Evolutionary conservation across 2,888 invertebrate genomes (phyloP).

Genomic region (Bembecia ichneumoniformis): DNA sequence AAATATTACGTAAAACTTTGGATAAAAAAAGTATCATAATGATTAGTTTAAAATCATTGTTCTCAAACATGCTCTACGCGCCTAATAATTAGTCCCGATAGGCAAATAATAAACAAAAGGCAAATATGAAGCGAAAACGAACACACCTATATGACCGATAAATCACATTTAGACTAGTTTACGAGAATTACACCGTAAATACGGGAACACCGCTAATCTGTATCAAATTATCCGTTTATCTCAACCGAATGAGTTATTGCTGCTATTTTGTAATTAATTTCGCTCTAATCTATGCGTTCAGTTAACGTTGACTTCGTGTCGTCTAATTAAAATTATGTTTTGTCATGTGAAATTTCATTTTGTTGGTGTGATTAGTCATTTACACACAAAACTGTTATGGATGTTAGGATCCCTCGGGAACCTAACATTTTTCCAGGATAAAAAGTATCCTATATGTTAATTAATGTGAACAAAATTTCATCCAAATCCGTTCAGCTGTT

Average conservation of each 20-base stretch:
- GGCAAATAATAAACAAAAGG: background rate
- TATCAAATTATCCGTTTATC: conserved; percentile 25
- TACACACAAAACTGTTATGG: no score
- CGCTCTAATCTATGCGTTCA: conserved; percentile 1
- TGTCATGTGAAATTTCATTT: no score
- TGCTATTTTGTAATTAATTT: conserved; percentile 11
- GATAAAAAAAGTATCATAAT: no score
- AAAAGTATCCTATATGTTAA: no score
- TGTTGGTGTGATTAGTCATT: no score
- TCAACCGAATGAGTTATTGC: conserved; percentile 13
- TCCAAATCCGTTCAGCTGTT: no score
- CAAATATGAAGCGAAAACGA: background rate
- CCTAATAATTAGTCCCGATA: background rate
- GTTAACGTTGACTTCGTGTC: background rate
- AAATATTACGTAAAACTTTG: no score
- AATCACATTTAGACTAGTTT: conserved; percentile 17
- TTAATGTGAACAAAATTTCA: no score
- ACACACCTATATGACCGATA: conserved; percentile 14
- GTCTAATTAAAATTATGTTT: background rate
- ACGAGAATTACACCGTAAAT: conserved; percentile 15
- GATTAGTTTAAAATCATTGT: no score
- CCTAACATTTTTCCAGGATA: no score
- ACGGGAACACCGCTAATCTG: conserved; percentile 20
- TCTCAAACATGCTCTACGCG: no score
- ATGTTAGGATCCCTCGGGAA: no score